These are phyloP conservation scores for Balaenoptera acutorostrata DNA, from an alignment of 2,113 vertebrate species.

Conservation along the genomic window DNA sequence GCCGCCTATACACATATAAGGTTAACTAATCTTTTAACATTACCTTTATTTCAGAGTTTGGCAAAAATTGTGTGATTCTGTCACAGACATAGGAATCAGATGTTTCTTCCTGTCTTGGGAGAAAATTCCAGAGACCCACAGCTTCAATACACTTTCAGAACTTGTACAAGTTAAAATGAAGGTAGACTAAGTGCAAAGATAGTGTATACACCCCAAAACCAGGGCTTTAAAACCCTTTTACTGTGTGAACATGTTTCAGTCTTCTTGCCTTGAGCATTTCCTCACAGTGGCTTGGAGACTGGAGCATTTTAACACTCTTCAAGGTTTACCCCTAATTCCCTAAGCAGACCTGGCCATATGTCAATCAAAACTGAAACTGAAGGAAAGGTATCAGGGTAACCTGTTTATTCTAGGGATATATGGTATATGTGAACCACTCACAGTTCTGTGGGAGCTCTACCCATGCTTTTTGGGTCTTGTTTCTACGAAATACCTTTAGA, in stretches of 20 bases:
- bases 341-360: conserved; percentile 10
- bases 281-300: conserved; percentile 56
- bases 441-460: background rate
- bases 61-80: background rate
- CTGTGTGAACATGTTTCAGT: conserved; percentile 30
- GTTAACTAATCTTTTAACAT: background rate
- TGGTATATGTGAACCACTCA: background rate
- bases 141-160: conserved; percentile 64
- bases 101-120: conserved; percentile 56
- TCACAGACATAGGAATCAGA: background rate
- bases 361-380: conserved; percentile 65
- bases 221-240: conserved; percentile 65
- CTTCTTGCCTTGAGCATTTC: conserved; percentile 60
- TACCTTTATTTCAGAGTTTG: background rate
- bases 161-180: conserved; percentile 72
- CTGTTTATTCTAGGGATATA: background rate
- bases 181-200: conserved; percentile 39
- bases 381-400: conserved; percentile 4
- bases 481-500: background rate
- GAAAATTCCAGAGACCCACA: conserved; percentile 61
- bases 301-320: conserved; percentile 51
- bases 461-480: background rate
- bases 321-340: conserved; percentile 58
- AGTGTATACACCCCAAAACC: conserved; percentile 36
- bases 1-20: background rate